phyloP scores from a whole-genome alignment of 2,797 vertebrate species.

The Cossypha dichroa region DNA sequence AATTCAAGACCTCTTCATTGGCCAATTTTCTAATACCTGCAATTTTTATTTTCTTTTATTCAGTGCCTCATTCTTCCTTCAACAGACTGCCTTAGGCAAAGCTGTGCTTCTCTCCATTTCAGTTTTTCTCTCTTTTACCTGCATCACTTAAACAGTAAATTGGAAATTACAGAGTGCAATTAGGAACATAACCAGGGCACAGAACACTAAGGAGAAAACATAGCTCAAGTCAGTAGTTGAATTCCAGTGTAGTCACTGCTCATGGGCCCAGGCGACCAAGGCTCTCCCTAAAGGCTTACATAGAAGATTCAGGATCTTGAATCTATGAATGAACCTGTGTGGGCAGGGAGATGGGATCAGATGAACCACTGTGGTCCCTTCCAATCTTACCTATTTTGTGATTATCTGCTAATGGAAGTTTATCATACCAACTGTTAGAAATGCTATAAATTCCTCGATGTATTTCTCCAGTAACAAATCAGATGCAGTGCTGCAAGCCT shows the following conservation, averaged over 20 bases:
- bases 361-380: not conserved
- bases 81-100: conserved; percentile 20
- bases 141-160: not conserved
- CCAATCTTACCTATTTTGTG: not conserved
- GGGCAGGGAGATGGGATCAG: not conserved
- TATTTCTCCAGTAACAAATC: not conserved
- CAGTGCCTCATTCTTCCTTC: not conserved
- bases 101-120: not conserved
- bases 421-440: not conserved
- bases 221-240: not conserved
- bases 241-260: not conserved
- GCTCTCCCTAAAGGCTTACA: not conserved
- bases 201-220: not conserved
- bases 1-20: not conserved
- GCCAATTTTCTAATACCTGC: not conserved
- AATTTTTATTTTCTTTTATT: conserved; percentile 32
- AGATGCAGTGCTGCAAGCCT: not conserved
- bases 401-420: not conserved
- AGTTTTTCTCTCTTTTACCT: not conserved
- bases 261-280: not conserved
- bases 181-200: not conserved
- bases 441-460: not conserved
- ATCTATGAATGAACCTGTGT: not conserved
- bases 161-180: not conserved
- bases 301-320: not conserved